A percentile compares a stretch with the other conserved stretches of the same genome.
Evolutionary conservation across 2,888 invertebrate genomes (phyloP).

Genomic region (Malthinus seriepunctatus): DNA sequence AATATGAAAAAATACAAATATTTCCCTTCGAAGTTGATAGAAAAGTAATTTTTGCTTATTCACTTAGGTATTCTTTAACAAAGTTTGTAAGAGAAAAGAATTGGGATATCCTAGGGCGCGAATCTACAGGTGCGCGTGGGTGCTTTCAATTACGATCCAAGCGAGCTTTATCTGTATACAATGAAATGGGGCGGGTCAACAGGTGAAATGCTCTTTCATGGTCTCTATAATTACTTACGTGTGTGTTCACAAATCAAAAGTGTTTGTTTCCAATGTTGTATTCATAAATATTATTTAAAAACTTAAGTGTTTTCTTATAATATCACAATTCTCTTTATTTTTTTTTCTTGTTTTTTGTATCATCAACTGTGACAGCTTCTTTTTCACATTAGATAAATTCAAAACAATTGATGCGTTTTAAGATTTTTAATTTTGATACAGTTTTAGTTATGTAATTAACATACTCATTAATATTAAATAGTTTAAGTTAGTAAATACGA

Average conservation of each 20-base stretch:
- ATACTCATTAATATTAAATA: slow-evolving; percentile 1
- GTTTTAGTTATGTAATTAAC: slow-evolving; percentile 1
- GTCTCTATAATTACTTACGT: slow-evolving; percentile 40
- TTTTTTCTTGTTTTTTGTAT: neutral
- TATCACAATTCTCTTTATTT: neutral
- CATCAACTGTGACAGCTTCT: neutral
- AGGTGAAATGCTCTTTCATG: slow-evolving; percentile 40
- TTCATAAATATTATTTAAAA: slow-evolving; percentile 16
- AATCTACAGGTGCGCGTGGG: slow-evolving; percentile 37
- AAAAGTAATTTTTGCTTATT: slow-evolving; percentile 5
- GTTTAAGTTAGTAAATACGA: neutral
- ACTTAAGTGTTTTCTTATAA: neutral
- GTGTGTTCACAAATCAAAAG: slow-evolving; percentile 34
- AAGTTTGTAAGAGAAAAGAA: slow-evolving; percentile 7
- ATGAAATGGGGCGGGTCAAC: slow-evolving; percentile 41
- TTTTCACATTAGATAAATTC: neutral
- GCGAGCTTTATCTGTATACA: slow-evolving; percentile 38
- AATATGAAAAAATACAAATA: no score
- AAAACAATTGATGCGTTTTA: slow-evolving; percentile 1
- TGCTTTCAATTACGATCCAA: slow-evolving; percentile 42
- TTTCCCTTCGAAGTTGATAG: no score
- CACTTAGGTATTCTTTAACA: slow-evolving; percentile 1
- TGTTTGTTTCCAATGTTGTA: slow-evolving; percentile 21
- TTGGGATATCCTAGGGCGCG: slow-evolving; percentile 22
- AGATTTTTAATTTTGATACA: neutral